Evolutionary conservation across 2,797 vertebrate species (phyloP).

Genomic region (Anguilla marmorata): DNA sequence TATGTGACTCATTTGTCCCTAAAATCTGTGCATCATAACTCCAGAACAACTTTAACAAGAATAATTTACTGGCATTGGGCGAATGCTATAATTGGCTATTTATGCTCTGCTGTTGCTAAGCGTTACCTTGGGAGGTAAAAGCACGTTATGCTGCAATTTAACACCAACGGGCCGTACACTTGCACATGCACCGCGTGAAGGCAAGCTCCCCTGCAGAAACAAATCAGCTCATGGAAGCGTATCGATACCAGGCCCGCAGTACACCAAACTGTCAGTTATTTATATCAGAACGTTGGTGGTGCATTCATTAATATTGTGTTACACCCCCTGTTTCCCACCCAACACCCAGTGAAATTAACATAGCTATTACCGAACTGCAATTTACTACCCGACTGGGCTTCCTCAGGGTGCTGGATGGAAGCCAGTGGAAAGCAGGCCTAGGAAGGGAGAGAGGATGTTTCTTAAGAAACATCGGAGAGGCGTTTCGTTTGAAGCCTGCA

Average conservation of each 20-base stretch:
- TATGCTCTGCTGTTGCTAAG: background rate
- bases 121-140: constrained; percentile 9
- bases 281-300: background rate
- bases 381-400: background rate
- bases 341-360: background rate
- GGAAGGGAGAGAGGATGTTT: background rate
- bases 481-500: background rate
- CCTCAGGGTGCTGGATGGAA: background rate
- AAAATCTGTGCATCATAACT: background rate
- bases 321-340: background rate
- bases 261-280: background rate
- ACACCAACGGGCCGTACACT: background rate
- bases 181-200: background rate
- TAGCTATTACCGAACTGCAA: background rate
- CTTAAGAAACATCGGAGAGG: background rate
- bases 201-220: background rate
- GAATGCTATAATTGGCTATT: constrained; percentile 18
- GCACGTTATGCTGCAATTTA: background rate
- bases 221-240: background rate
- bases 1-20: background rate
- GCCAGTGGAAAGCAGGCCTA: background rate
- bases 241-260: background rate
- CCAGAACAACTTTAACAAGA: background rate
- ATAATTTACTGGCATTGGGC: background rate
- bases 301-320: constrained; percentile 5